Conservation (phyloP, 1,140 invertebrate genomes). For the Daktulosphaira vitifoliae region DNA sequence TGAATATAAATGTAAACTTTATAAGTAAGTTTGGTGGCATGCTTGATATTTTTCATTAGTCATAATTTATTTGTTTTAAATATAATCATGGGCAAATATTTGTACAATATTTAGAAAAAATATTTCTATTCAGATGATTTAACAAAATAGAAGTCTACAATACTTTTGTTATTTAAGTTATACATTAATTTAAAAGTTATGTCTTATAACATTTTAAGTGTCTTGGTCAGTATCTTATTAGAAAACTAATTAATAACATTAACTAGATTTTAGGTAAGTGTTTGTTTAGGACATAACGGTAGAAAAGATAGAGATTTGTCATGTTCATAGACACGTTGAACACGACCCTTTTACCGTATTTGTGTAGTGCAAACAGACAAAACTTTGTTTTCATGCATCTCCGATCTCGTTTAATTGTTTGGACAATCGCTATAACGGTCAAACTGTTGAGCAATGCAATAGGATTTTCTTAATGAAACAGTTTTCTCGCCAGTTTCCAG, state of each 20-base stretch:
- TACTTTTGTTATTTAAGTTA: too few relatives aligned
- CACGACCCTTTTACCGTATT: background rate
- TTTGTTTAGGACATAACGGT: slow-evolving; percentile 13
- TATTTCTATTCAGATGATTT: too few relatives aligned
- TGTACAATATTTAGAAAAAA: too few relatives aligned
- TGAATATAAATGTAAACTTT: too few relatives aligned
- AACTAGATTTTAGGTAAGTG: background rate
- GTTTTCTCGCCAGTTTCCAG: background rate
- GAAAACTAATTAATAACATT: slow-evolving; percentile 8
- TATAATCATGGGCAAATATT: too few relatives aligned
- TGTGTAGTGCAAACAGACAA: background rate
- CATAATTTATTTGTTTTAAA: too few relatives aligned
- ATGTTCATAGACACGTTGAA: slow-evolving; percentile 7
- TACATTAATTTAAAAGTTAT: too few relatives aligned
- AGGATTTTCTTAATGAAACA: slow-evolving; percentile 8
- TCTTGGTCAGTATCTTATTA: too few relatives aligned
- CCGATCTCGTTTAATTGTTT: background rate
- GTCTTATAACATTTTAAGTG: too few relatives aligned
- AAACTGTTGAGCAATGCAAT: background rate
- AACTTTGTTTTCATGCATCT: background rate
- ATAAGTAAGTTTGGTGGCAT: too few relatives aligned
- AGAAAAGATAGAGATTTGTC: slow-evolving; percentile 4
- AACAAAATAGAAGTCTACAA: too few relatives aligned
- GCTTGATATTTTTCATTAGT: too few relatives aligned
- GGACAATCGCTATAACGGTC: slow-evolving; percentile 23